Conservation (phyloP, 1,140 invertebrate genomes). For the Anastatus disparis region DNA sequence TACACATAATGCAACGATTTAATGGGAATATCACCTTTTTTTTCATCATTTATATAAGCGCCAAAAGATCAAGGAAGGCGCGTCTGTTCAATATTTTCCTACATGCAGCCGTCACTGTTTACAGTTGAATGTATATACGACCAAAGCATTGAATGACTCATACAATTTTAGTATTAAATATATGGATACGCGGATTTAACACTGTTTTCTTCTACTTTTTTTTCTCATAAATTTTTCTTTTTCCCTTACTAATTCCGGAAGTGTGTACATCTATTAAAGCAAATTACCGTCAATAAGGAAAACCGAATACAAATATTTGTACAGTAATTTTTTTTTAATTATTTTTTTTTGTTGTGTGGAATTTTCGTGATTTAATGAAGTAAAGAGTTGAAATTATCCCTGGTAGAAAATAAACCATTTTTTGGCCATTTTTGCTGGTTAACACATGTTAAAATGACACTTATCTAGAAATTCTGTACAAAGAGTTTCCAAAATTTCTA, state of each 20-base stretch:
- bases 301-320: no score
- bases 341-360: no score
- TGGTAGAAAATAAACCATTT: no score
- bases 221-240: not conserved
- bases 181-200: no score
- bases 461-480: no score
- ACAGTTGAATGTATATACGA: not conserved
- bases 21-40: not conserved
- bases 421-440: no score
- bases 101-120: conserved; percentile 5
- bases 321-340: no score
- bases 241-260: conserved; percentile 17
- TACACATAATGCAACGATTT: conserved; percentile 17
- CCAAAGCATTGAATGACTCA: conserved; percentile 1
- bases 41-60: not conserved
- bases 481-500: no score
- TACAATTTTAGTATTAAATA: not conserved
- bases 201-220: not conserved
- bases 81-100: conserved; percentile 9
- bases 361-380: no score
- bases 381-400: no score
- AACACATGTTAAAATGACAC: no score
- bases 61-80: not conserved
- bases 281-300: no score
- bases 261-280: not conserved